phyloP scores from a whole-genome alignment of 2,113 vertebrate species.

The Plectropomus leopardus region DNA sequence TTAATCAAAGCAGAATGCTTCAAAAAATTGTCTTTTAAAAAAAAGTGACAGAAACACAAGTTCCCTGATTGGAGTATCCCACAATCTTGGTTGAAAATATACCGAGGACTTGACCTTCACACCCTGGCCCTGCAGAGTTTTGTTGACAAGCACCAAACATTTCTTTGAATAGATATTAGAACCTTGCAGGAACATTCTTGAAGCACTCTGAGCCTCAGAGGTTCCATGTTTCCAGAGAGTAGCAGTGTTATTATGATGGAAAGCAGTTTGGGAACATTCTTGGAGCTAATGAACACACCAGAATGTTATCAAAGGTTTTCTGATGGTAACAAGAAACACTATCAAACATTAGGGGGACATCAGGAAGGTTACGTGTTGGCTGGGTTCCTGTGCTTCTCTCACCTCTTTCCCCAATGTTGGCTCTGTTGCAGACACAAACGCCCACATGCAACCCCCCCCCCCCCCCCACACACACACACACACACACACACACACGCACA shows the following conservation, averaged over 20 bases:
- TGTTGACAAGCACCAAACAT: background rate
- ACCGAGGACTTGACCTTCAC: background rate
- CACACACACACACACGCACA: conserved; percentile 38
- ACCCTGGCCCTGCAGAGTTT: background rate
- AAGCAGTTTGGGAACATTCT: background rate
- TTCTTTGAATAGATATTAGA: background rate
- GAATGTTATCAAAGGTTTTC: conserved; percentile 20
- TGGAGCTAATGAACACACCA: conserved; percentile 11
- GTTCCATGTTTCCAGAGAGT: background rate
- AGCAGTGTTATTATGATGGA: background rate
- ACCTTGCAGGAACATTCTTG: background rate
- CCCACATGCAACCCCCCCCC: conserved; percentile 5
- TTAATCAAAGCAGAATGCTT: too few relatives aligned
- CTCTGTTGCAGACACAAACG: conserved; percentile 21
- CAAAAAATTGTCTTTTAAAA: too few relatives aligned
- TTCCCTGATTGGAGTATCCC: too few relatives aligned
- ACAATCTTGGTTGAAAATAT: background rate
- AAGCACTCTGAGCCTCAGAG: background rate
- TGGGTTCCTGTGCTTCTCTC: background rate
- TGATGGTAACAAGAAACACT: conserved; percentile 16
- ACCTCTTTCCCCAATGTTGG: background rate
- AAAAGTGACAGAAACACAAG: too few relatives aligned
- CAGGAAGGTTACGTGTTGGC: conserved; percentile 23
- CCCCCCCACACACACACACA: conserved; percentile 23
- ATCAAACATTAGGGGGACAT: conserved; percentile 7